These are phyloP conservation scores for Sarcoramphus papa DNA, from an alignment of 2,797 vertebrate genomes.

Conservation along the genomic window DNA sequence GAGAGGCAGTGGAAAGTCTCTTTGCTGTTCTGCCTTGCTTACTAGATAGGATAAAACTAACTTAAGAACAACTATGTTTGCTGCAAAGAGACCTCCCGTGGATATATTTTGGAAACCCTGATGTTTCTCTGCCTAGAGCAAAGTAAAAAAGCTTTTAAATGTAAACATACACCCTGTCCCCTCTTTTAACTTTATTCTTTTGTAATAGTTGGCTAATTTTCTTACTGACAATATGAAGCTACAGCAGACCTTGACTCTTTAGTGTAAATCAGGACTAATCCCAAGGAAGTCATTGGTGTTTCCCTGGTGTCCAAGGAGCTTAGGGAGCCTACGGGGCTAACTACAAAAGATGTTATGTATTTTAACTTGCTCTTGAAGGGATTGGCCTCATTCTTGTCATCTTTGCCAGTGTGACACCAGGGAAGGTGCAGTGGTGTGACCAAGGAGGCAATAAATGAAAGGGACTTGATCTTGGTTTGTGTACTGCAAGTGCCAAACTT, in stretches of 20 bases:
- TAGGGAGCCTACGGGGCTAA: background rate
- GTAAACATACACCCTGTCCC: background rate
- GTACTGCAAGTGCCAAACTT: background rate
- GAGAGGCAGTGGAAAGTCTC: background rate
- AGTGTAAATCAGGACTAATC: background rate
- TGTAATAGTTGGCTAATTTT: background rate
- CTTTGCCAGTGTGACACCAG: background rate
- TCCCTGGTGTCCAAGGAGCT: background rate
- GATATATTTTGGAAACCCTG: background rate
- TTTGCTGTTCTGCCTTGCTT: background rate
- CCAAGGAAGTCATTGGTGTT: background rate
- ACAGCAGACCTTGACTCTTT: background rate
- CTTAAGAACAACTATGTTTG: background rate
- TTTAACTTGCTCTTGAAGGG: background rate
- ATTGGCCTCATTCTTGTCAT: background rate
- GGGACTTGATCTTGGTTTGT: background rate
- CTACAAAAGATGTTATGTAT: background rate
- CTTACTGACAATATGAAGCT: background rate
- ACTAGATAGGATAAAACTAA: background rate
- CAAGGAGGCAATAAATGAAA: background rate
- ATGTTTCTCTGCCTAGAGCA: background rate
- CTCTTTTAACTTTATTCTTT: background rate
- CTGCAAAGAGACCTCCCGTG: background rate
- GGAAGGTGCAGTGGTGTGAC: background rate
- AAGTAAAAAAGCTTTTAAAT: background rate